Conservation (phyloP, 2,113 vertebrate species). For the Pygoscelis adeliae region DNA sequence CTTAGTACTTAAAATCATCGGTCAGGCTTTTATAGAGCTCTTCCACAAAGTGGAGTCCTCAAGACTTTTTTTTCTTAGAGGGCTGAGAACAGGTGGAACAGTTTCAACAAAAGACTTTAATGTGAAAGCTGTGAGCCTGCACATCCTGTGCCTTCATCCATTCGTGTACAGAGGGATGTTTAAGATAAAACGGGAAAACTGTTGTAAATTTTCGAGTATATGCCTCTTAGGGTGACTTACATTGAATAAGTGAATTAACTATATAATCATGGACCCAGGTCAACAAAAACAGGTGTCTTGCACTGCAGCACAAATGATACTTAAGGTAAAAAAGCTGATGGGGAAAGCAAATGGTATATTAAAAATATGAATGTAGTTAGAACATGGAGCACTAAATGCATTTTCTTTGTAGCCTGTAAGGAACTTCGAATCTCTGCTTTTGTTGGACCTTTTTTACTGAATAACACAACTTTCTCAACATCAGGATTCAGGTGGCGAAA, state of each 20-base stretch:
- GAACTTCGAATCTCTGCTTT: conserved; percentile 1
- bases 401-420: conserved; percentile 53
- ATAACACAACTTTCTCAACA: conserved; percentile 38
- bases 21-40: conserved; percentile 92
- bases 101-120: conserved; percentile 72
- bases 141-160: conserved; percentile 75
- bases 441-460: background rate
- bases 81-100: conserved; percentile 75
- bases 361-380: background rate
- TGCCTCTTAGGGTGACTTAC: conserved; percentile 71
- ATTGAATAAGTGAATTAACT: background rate
- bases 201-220: conserved; percentile 99
- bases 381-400: background rate
- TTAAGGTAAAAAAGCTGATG: background rate
- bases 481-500: conserved; percentile 23
- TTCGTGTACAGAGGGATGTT: conserved; percentile 47
- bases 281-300: background rate
- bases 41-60: conserved; percentile 86
- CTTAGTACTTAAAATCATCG: conserved; percentile 86
- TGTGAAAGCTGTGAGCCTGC: conserved; percentile 80
- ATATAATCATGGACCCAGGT: conserved; percentile 20
- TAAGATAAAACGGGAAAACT: conserved; percentile 59
- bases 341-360: background rate
- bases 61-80: conserved; percentile 80
- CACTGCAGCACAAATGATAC: background rate